Conservation (phyloP, 2,888 invertebrate genomes). For the Acanthoscelides obtectus region DNA sequence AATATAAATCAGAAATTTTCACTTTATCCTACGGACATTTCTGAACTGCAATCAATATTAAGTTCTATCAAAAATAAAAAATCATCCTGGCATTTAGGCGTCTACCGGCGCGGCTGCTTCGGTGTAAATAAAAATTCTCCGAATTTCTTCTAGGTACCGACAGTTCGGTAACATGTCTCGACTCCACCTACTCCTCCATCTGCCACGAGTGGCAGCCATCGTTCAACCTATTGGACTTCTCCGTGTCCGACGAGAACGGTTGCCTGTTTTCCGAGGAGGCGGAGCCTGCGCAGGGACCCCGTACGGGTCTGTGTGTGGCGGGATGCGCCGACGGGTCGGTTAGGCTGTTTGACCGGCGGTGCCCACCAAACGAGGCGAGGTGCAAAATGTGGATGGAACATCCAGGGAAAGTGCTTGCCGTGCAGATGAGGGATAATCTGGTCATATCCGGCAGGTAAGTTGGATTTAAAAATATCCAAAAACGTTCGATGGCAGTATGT, state of each 20-base stretch:
- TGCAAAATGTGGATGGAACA: slow-evolving; percentile 73
- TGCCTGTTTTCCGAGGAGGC: slow-evolving; percentile 8
- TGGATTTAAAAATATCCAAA: too few relatives aligned
- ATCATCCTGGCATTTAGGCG: too few relatives aligned
- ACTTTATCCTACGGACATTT: too few relatives aligned
- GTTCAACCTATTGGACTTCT: slow-evolving; percentile 15
- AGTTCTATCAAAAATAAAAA: too few relatives aligned
- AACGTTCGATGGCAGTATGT: too few relatives aligned
- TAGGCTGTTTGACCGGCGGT: slow-evolving; percentile 75
- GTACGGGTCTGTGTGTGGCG: slow-evolving; percentile 58
- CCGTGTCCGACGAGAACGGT: slow-evolving; percentile 11
- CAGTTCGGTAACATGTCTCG: slow-evolving; percentile 61
- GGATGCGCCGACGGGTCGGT: slow-evolving; percentile 90
- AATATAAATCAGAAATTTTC: too few relatives aligned
- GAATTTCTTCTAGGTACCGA: slow-evolving; percentile 56
- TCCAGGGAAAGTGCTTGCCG: slow-evolving; percentile 66
- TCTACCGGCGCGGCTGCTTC: too few relatives aligned
- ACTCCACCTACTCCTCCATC: slow-evolving; percentile 41
- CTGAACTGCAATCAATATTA: too few relatives aligned
- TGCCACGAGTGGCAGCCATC: slow-evolving; percentile 41
- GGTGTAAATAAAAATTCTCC: too few relatives aligned
- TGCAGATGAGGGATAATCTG: slow-evolving; percentile 57
- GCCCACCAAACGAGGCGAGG: slow-evolving; percentile 58
- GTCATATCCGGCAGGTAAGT: slow-evolving; percentile 64
- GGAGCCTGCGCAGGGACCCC: slow-evolving; percentile 18